phyloP scores from a whole-genome alignment of 2,797 vertebrate genomes.

The Gymnoscopelus braueri region DNA sequence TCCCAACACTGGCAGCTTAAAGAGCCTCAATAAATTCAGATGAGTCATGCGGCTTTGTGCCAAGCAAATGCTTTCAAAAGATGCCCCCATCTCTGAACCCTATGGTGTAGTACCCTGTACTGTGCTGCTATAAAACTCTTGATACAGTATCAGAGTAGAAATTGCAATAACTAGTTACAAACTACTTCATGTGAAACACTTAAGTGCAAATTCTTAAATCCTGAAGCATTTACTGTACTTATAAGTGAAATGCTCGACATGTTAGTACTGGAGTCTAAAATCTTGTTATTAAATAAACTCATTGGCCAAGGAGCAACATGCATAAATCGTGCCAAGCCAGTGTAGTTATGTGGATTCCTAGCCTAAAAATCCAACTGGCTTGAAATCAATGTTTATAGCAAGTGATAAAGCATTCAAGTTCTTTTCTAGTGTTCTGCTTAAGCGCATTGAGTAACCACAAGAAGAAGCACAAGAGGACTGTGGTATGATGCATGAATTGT shows the following conservation, averaged over 20 bases:
- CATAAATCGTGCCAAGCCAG: not conserved
- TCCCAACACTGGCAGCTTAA: constrained; percentile 48
- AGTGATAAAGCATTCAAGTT: constrained; percentile 11
- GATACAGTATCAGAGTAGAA: too few species aligned
- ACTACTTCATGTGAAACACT: not conserved
- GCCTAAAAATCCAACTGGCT: not conserved
- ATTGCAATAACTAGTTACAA: not conserved
- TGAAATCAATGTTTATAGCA: constrained; percentile 16
- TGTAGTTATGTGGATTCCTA: not conserved
- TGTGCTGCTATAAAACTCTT: constrained; percentile 31
- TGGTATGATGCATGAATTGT: constrained; percentile 5
- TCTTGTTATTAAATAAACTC: not conserved
- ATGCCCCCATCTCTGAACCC: constrained; percentile 24
- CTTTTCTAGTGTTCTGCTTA: constrained; percentile 23
- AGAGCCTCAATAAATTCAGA: constrained; percentile 60
- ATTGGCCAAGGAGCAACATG: not conserved
- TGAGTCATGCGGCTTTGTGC: constrained; percentile 56
- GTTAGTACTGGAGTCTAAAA: not conserved
- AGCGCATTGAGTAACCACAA: constrained; percentile 13
- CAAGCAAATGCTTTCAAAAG: constrained; percentile 34
- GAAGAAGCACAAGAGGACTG: constrained; percentile 33
- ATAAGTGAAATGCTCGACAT: not conserved
- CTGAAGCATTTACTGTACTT: not conserved
- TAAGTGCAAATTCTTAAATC: too few species aligned
- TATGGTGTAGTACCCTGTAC: constrained; percentile 46